Conservation (phyloP, 1,140 invertebrate species). For the Goniozus legneri region DNA sequence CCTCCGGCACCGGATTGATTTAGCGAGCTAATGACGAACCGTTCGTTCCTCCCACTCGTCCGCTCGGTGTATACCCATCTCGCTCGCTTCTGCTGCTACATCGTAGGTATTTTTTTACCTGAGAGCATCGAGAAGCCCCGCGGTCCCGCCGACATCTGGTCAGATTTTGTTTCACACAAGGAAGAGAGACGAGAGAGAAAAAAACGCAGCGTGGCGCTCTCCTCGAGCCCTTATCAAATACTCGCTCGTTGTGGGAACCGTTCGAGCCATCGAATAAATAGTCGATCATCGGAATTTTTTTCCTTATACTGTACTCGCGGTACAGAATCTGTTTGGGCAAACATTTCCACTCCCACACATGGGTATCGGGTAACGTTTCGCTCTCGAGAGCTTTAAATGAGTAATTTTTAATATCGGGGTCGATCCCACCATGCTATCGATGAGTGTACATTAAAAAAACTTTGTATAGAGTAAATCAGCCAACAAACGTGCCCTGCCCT, state of each 20-base stretch:
- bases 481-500: no score
- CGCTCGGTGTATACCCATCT: neutral
- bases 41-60: constrained; percentile 30
- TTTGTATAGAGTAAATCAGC: no score
- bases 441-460: no score
- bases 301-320: neutral
- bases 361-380: no score
- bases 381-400: no score
- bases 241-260: constrained; percentile 9
- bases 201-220: constrained; percentile 32
- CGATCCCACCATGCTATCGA: no score
- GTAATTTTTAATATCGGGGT: no score
- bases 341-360: no score
- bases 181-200: no score
- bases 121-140: no score
- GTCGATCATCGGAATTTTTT: neutral
- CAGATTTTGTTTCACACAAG: constrained; percentile 52
- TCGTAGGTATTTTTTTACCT: constrained; percentile 39
- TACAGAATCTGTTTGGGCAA: no score
- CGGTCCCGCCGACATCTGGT: constrained; percentile 42
- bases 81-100: constrained; percentile 7
- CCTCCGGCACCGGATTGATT: constrained; percentile 36
- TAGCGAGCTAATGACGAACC: constrained; percentile 40
- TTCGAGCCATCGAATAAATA: constrained; percentile 24
- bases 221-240: constrained; percentile 52